phyloP scores from a whole-genome alignment of 2,888 invertebrate genomes.

The Sinodicranocentrus sp. region DNA sequence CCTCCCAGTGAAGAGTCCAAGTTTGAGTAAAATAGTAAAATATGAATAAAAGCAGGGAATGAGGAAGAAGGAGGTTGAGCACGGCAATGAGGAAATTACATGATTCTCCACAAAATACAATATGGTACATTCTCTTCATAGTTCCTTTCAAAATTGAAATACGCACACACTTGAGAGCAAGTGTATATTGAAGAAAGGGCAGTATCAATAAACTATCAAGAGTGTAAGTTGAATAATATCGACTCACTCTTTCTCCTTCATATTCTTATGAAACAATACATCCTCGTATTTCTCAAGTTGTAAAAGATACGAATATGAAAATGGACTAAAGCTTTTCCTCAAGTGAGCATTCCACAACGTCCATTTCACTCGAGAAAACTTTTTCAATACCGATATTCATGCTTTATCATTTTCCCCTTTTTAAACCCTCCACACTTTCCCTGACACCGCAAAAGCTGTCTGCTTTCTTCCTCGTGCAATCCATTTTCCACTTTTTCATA shows the following conservation, averaged over 20 bases:
- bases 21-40: constrained; percentile 44
- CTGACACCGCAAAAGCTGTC: background rate
- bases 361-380: constrained; percentile 17
- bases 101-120: constrained; percentile 29
- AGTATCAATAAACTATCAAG: constrained; percentile 51
- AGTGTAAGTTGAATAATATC: constrained; percentile 36
- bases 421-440: background rate
- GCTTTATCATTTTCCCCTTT: constrained; percentile 18
- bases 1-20: background rate
- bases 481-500: constrained; percentile 36
- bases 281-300: no score
- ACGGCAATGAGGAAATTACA: constrained; percentile 49
- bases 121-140: constrained; percentile 17
- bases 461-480: background rate
- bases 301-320: no score
- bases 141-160: constrained; percentile 10
- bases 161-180: background rate
- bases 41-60: background rate
- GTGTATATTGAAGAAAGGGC: background rate
- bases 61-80: background rate
- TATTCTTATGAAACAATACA: no score
- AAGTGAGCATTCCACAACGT: constrained; percentile 29
- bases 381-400: constrained; percentile 32
- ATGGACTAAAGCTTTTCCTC: constrained; percentile 5
- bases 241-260: no score